Evolutionary conservation across 2,797 vertebrate genomes (phyloP), one percentile per base, ranked within the genome.

Genomic region (Danio kyathit): DNA sequence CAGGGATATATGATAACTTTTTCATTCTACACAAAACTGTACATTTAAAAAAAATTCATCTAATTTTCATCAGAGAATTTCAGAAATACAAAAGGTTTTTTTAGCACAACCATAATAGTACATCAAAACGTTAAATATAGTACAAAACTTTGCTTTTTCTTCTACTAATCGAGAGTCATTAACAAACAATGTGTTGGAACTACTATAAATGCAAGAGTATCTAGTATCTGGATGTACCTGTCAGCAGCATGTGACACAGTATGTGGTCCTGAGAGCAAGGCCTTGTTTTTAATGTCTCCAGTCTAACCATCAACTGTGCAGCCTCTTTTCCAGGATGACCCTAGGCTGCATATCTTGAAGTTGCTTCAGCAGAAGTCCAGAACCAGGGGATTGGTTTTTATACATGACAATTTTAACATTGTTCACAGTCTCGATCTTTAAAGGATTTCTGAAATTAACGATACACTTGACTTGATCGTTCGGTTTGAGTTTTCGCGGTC

Each of bases 1-100:
- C 98, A 97, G 98, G 98, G 98, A 99, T 98, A 96, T 97, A 94
- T 96, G 93, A 95, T 96, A 95, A 94, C 94, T 94, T 94, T 96
- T 96, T 97, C 64, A 78, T 78, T 70, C 96, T 96, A 90, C 88
- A 84, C 86, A 96, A 97, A 99, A 94, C 92, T 93, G 93, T 90
- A 94, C 91, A 89, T 92, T 95, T 96, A 91, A 94, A 93, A 93
- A 93, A 95, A 92, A 52, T 56, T 74, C n/a, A 63, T 79, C 93
- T 93, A 96, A 95, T 94, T 94, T 93, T 93, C 94, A 93, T 91
- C 89, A 89, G 94, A 94, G 89, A 92, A 96, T 70, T 95, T 92
- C 90, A 95, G 96, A 95, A 96, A 96, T 95, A 97, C 95, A 94
- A 96, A 96, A 94, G 91, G 91, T 90, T 74, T 93, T 74, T 91